Base-by-base conservation (phyloP, 2,113 vertebrate species). In the Dendropsophus ebraccatus region DNA sequence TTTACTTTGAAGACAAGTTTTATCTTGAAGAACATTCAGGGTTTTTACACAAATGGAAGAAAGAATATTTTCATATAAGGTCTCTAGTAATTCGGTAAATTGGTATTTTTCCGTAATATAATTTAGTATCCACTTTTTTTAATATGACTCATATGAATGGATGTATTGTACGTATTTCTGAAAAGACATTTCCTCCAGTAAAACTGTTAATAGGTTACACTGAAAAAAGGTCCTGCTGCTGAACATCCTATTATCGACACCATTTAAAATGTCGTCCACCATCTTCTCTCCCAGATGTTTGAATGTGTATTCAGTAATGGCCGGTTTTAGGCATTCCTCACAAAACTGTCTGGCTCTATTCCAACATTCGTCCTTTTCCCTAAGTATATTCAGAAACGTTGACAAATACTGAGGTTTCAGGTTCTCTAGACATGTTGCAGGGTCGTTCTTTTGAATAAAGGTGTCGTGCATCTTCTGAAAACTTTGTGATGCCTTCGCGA, bases 101-200 rank as follows among this genome's bases (percentile, higher is more conserved):
- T 32, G 50, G 35, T 84, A 86, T 62, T 67, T 69, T 13, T 86
- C 60, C 4, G 25, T 21, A 1, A 88, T 67, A 37, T 87, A 37
- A 45, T 37, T 30, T 9, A 62, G 23, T 47, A 88, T 88, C 85
- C 88, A 93, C 58, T 70, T 90, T 77, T 82, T 87, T 25, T 65
- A 85, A 87, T 89, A 90, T 0, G 4, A 16, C 50, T 87, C 23
- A 83, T 90, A 89, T 5, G 74, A 21, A 9, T 35, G 19, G 25
- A 87, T 88, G 23, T 88, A 88, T 14, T 69, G 1, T 11, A 75
- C 49, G 35, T 82, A 90, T 23, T 70, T 21, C 5, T 76, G 5
- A 37, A 90, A 72, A 0, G 60, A 32, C 5, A 76, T 54, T 13
- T 87, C 25, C 58, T 90, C 85, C 12, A 90, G 79, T 41, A 90